Conservation (phyloP, 2,888 invertebrate genomes). For the Conomelus anceps region DNA sequence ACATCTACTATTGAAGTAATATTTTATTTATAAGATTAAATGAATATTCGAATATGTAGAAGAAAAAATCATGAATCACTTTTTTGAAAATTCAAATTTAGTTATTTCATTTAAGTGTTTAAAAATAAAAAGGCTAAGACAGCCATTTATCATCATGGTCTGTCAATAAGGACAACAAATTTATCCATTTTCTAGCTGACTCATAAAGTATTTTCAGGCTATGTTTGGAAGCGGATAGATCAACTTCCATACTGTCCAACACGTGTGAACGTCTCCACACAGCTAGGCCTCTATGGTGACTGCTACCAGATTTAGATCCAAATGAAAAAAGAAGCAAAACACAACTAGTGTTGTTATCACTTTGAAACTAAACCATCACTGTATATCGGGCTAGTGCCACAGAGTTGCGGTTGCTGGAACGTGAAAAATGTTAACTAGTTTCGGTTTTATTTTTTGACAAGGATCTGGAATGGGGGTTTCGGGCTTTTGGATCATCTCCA, state of each 20-base stretch:
- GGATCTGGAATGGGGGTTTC: not conserved
- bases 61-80: too few relatives aligned
- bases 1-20: too few relatives aligned
- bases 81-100: too few relatives aligned
- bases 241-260: not conserved
- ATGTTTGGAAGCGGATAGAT: not conserved
- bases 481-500: not conserved
- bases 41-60: too few relatives aligned
- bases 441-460: not conserved
- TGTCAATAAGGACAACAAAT: not conserved
- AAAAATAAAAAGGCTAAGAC: too few relatives aligned
- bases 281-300: not conserved
- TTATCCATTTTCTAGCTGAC: not conserved
- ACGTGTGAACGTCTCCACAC: not conserved
- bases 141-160: not conserved
- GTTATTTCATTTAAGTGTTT: too few relatives aligned
- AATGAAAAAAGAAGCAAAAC: not conserved
- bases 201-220: not conserved
- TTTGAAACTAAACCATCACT: not conserved
- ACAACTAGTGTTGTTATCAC: not conserved
- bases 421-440: not conserved
- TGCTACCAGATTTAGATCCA: not conserved
- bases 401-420: not conserved
- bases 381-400: not conserved
- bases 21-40: too few relatives aligned